A percentile compares a stretch with the other conserved stretches of the same genome.
Evolutionary conservation across 2,888 invertebrate species (phyloP).

Genomic region (Metellina segmentata): DNA sequence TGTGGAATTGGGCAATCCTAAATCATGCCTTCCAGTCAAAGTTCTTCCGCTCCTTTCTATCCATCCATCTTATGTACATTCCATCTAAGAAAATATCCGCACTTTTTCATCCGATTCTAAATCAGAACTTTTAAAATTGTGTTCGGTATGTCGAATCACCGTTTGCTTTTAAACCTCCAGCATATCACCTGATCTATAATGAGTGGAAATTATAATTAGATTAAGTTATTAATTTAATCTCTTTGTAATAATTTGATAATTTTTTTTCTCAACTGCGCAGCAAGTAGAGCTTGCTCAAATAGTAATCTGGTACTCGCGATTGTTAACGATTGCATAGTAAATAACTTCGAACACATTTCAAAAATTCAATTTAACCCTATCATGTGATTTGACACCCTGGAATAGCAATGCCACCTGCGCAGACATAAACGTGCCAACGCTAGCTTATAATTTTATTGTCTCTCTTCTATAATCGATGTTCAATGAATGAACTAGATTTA

Average conservation of each 20-base stretch:
- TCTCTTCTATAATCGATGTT: slow-evolving; percentile 60
- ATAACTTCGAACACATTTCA: slow-evolving; percentile 4
- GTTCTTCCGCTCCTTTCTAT: slow-evolving; percentile 50
- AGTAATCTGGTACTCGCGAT: slow-evolving; percentile 19
- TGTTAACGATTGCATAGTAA: neutral
- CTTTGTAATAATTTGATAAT: neutral
- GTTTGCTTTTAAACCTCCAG: neutral
- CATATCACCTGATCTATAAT: slow-evolving; percentile 3
- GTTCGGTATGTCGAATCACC: neutral
- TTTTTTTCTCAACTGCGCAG: slow-evolving; percentile 35
- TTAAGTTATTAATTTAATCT: slow-evolving; percentile 42
- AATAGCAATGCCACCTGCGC: slow-evolving; percentile 67
- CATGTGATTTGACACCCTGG: slow-evolving; percentile 34
- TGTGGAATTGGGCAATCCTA: slow-evolving; percentile 39
- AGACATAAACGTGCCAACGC: slow-evolving; percentile 72
- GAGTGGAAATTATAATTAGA: slow-evolving; percentile 10
- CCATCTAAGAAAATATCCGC: slow-evolving; percentile 46
- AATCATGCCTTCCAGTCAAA: slow-evolving; percentile 72
- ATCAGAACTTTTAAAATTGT: slow-evolving; percentile 7
- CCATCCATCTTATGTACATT: slow-evolving; percentile 74
- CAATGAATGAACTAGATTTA: neutral
- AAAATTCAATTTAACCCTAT: slow-evolving; percentile 12
- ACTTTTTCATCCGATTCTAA: slow-evolving; percentile 43
- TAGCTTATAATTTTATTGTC: slow-evolving; percentile 78
- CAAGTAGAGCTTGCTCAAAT: slow-evolving; percentile 69